Evolutionary conservation across 2,113 vertebrate genomes (phyloP).

Genomic region (Arenaria interpres): DNA sequence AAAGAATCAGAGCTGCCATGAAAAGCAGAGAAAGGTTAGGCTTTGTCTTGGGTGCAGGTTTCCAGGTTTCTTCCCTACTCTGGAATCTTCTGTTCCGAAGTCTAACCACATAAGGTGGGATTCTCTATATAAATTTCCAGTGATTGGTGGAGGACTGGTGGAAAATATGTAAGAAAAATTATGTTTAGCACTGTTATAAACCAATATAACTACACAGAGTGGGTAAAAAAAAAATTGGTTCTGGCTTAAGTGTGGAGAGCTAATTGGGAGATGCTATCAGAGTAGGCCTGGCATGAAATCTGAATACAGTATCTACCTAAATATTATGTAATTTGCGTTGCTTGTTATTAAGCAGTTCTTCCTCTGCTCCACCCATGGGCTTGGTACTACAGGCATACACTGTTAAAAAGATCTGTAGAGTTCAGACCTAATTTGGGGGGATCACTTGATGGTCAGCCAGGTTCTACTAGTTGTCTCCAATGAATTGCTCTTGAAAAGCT

Average conservation of each 20-base stretch:
- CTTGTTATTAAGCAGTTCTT: background rate
- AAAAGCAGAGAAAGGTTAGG: background rate
- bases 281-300: background rate
- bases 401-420: background rate
- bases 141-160: background rate
- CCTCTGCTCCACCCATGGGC: background rate
- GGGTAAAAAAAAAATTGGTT: background rate
- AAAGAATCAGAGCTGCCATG: background rate
- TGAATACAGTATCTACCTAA: background rate
- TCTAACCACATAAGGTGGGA: background rate
- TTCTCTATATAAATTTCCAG: background rate
- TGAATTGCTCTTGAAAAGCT: background rate
- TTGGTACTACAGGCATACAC: background rate
- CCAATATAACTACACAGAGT: background rate
- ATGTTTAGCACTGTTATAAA: background rate
- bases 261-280: background rate
- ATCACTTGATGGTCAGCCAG: background rate
- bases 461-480: background rate
- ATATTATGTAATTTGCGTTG: background rate
- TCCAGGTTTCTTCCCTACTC: background rate
- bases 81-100: background rate
- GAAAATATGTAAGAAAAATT: background rate
- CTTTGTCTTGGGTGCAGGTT: background rate
- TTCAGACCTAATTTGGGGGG: background rate
- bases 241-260: background rate